Conservation (phyloP, 30 jellyfish, hydroid and myxozoan species). For the Rhopilema esculentum region DNA sequence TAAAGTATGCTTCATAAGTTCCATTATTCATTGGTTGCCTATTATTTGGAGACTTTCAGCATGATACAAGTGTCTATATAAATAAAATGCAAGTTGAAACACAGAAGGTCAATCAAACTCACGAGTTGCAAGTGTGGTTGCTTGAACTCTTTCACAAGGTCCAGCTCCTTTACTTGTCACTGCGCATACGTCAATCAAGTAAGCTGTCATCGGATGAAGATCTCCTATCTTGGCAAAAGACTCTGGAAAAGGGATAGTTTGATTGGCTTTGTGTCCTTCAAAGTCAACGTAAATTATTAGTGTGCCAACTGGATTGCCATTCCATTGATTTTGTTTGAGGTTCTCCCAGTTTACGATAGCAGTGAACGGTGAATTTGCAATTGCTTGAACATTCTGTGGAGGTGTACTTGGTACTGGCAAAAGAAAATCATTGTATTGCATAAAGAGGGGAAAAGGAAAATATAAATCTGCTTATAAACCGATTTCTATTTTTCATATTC, state of each 20-base stretch:
- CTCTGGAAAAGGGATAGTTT: conserved; percentile 1
- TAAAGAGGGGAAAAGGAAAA: too few relatives aligned
- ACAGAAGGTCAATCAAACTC: not conserved
- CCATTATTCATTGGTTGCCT: too few relatives aligned
- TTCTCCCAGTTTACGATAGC: conserved; percentile 45
- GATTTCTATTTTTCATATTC: too few relatives aligned
- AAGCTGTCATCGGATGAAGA: conserved; percentile 46
- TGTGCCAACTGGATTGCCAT: conserved; percentile 30
- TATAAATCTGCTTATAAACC: too few relatives aligned
- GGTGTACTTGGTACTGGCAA: conserved; percentile 62
- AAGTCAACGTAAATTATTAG: not conserved
- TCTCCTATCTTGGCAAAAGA: not conserved
- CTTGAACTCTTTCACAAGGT: conserved; percentile 57
- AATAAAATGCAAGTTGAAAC: too few relatives aligned
- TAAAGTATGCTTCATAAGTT: too few relatives aligned
- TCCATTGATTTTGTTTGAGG: conserved; percentile 7
- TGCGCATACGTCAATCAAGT: conserved; percentile 47
- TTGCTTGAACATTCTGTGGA: conserved; percentile 33
- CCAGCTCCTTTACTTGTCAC: conserved; percentile 54
- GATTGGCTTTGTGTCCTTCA: not conserved
- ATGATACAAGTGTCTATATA: too few relatives aligned
- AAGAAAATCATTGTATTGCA: not conserved
- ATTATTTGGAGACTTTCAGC: too few relatives aligned
- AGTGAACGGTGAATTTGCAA: conserved; percentile 23
- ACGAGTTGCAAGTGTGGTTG: conserved; percentile 41